Base-by-base conservation (phyloP, 2,113 vertebrate species). In the Talpa occidentalis region DNA sequence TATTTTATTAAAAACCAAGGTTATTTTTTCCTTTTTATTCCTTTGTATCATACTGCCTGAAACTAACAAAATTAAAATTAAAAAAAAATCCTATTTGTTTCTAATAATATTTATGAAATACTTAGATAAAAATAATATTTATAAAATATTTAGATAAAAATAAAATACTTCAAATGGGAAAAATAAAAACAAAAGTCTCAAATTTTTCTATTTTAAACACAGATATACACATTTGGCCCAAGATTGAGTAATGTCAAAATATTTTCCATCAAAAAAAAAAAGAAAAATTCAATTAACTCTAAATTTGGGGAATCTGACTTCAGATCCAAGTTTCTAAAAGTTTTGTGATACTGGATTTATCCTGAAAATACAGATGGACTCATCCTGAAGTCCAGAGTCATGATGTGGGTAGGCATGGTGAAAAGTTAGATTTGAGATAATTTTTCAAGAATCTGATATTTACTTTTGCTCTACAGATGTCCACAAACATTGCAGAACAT, bases 171-270 rank as follows among this genome's bases (percentile, higher is more conserved):
- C 54, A 56, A 56, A 56, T 56, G 24, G 54, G 54, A 52, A 52
- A 52, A 52, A 52, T 52, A 52, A 52, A 52, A 52, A 44, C 44
- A 86, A 22, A 90, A 37, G 32, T 89, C 97, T 95, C 28, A 94
- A 82, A 78, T 94, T 94, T 97, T 97, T 59, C 59, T 92, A 24
- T 79, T 86, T 80, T 32, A 84, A 84, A 64, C 8, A 82, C n/a
- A 72, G 17, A 95, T 80, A 91, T 52, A 11, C 66, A 69, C 54
- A 24, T 76, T 84, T 91, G 93, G 79, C 59, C 76, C 87, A 84
- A 92, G 35, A 87, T 77, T 77, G 42, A 69, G 22, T 84, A 74
- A 64, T 54, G 79, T 86, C 26, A 96, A 28, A 81, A 77, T 5
- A 24, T 40, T 69, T 93, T 1, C 0, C 83, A 94, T 85, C 10